Conservation (phyloP, 2,797 vertebrate genomes). For the Gadopsis bispinosus region DNA sequence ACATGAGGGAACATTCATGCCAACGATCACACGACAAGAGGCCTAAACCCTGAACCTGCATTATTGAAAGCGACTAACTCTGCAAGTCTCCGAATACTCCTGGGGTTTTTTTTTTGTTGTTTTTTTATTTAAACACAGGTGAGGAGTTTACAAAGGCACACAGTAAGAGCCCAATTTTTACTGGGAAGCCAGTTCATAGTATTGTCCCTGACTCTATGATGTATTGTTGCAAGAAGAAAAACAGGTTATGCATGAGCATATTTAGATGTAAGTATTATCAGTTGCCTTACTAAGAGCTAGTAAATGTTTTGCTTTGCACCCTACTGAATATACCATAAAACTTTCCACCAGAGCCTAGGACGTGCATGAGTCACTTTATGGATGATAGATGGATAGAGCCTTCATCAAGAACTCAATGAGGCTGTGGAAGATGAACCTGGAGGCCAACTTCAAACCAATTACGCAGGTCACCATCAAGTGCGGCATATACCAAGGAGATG, state of each 20-base stretch:
- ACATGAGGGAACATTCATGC: slow-evolving; percentile 13
- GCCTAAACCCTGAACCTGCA: background rate
- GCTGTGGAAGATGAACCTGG: no score
- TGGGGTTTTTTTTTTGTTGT: background rate
- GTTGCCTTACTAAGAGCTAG: background rate
- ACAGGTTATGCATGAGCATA: background rate
- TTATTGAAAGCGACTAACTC: background rate
- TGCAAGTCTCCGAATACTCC: background rate
- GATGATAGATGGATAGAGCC: no score
- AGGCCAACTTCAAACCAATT: no score
- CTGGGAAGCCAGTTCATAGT: background rate
- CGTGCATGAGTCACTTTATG: background rate
- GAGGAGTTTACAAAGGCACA: background rate
- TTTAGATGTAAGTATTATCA: slow-evolving; percentile 8
- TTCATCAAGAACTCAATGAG: no score
- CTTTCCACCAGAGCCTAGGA: background rate
- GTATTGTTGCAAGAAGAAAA: background rate
- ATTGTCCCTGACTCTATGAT: no score
- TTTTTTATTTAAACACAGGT: background rate
- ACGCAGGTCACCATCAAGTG: no score
- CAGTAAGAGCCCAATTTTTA: background rate
- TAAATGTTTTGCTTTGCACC: background rate
- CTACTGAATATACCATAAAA: background rate
- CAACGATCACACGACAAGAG: background rate
- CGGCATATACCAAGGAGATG: no score